Conservation (phyloP, 2,113 vertebrate genomes). For the Pterocles gutturalis region DNA sequence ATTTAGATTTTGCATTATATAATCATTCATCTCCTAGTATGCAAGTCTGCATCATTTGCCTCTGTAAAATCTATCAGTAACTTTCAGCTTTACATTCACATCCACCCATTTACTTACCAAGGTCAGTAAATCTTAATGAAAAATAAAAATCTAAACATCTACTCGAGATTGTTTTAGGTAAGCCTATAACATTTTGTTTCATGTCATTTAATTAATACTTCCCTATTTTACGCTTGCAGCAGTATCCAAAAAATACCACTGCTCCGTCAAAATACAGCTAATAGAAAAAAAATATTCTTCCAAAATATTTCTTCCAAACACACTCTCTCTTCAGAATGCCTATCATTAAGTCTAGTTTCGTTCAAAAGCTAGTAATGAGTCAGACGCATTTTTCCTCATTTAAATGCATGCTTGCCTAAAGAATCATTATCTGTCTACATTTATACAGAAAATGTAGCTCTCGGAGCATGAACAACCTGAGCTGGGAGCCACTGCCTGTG, state of each 20-base stretch:
- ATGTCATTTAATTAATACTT: not conserved
- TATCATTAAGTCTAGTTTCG: not conserved
- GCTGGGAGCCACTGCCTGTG: not conserved
- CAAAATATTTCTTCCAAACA: not conserved
- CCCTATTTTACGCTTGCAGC: not conserved
- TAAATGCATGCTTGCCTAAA: not conserved
- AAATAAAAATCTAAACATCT: not conserved
- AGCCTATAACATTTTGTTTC: not conserved
- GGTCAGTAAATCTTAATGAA: not conserved
- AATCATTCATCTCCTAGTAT: not conserved
- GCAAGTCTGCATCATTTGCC: not conserved
- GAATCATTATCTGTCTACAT: not conserved
- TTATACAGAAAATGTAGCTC: not conserved
- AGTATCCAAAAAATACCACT: not conserved
- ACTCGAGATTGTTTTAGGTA: not conserved
- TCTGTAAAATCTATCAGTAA: not conserved
- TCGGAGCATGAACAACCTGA: not conserved
- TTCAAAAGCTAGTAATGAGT: not conserved
- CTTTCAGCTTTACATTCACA: not conserved
- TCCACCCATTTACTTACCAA: not conserved
- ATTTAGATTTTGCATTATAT: slow-evolving; percentile 3
- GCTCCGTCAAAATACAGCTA: not conserved
- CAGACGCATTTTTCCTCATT: not conserved
- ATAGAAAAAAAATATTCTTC: not conserved
- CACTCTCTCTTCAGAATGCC: not conserved